Conservation (phyloP, 2,888 invertebrate genomes). For the Trichopoda pennipes region DNA sequence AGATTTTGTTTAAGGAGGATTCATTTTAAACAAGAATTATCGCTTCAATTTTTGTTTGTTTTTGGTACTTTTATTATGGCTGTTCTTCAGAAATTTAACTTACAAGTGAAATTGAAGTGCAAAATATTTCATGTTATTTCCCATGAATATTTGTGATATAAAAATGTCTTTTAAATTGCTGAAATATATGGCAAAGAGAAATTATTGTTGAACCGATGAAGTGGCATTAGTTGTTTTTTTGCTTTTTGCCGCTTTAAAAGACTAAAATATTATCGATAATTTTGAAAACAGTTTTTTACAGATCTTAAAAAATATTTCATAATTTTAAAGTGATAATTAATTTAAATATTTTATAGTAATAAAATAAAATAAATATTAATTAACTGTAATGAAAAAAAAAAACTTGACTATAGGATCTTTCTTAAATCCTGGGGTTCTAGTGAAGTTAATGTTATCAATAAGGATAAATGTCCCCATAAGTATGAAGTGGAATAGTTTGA, state of each 20-base stretch:
- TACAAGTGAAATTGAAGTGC: slow-evolving; percentile 44
- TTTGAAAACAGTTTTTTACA: no score
- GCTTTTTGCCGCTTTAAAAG: neutral
- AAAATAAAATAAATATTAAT: no score
- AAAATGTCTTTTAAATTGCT: neutral
- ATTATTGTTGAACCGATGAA: neutral
- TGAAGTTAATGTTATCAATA: no score
- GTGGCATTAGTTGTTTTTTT: neutral
- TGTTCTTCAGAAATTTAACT: slow-evolving; percentile 10
- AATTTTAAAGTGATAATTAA: neutral
- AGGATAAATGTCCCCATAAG: no score
- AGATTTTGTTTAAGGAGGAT: slow-evolving; percentile 52
- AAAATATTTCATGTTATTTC: slow-evolving; percentile 25
- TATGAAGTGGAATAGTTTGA: no score
- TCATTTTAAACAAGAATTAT: slow-evolving; percentile 47
- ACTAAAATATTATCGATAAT: no score
- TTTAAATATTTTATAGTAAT: no score
- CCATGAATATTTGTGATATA: neutral
- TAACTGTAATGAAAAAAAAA: no score
- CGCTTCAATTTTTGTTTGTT: slow-evolving; percentile 7
- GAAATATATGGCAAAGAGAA: neutral
- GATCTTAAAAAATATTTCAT: no score
- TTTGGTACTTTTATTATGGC: neutral
- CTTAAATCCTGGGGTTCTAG: no score
- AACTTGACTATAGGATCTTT: no score